A percentile compares a stretch with the other conserved stretches of the same genome.
Conservation (phyloP, 2,888 invertebrate genomes). For the Epirrhoe tristata region DNA sequence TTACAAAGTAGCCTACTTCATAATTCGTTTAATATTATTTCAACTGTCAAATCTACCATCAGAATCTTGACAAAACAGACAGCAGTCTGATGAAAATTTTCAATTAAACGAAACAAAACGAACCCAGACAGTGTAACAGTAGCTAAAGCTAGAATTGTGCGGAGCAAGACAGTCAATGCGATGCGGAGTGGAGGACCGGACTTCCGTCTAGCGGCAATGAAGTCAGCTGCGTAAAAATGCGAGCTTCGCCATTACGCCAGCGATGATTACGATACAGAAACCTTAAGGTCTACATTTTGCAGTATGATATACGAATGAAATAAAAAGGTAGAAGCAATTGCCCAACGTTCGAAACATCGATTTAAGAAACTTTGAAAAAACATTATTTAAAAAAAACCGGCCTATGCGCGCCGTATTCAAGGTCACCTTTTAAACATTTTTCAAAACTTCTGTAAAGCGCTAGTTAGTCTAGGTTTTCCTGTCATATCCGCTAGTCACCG, state of each 20-base stretch:
- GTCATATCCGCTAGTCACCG: neutral
- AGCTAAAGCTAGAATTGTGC: slow-evolving; percentile 59
- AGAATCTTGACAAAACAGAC: slow-evolving; percentile 54
- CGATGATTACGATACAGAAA: slow-evolving; percentile 55
- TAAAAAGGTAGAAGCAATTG: too few relatives aligned
- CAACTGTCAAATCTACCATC: slow-evolving; percentile 5
- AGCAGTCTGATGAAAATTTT: slow-evolving; percentile 76
- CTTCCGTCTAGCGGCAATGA: slow-evolving; percentile 63
- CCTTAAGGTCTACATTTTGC: too few relatives aligned
- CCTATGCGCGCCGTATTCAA: too few relatives aligned
- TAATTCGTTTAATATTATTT: slow-evolving; percentile 2
- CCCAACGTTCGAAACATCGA: too few relatives aligned
- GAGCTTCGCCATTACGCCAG: slow-evolving; percentile 58
- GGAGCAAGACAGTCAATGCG: slow-evolving; percentile 58
- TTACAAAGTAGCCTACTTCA: neutral
- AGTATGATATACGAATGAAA: too few relatives aligned
- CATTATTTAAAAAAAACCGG: too few relatives aligned
- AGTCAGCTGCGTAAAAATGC: slow-evolving; percentile 50
- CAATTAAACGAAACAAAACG: slow-evolving; percentile 80
- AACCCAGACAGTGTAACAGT: slow-evolving; percentile 12
- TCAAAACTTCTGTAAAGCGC: too few relatives aligned
- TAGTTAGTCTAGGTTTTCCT: too few relatives aligned
- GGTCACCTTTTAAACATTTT: too few relatives aligned
- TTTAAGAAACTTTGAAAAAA: too few relatives aligned
- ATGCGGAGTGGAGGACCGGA: slow-evolving; percentile 55